Conservation (phyloP, 92 coral and sea anemone genomes). For the Parazoanthus swiftii region DNA sequence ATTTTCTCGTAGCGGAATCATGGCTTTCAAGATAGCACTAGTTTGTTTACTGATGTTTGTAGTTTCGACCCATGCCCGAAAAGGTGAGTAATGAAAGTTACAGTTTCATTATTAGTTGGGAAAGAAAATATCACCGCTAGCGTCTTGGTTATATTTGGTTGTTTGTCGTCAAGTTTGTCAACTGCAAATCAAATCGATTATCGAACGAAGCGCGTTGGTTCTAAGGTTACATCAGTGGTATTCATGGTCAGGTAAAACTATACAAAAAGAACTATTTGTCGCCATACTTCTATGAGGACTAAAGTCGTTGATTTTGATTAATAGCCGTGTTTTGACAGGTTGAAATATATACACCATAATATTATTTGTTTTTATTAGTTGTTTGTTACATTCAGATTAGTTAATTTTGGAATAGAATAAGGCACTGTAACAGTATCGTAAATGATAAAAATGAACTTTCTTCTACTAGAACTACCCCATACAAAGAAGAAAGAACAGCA, state of each 20-base stretch:
- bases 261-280: not conserved
- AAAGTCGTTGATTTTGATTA: too few species aligned
- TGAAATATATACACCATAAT: constrained; percentile 1
- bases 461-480: too few species aligned
- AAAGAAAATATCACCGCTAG: not conserved
- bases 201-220: not conserved
- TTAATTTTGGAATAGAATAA: not conserved
- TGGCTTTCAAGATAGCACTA: constrained; percentile 25
- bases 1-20: constrained; percentile 1
- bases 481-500: too few species aligned
- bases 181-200: not conserved
- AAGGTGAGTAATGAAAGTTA: not conserved
- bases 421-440: not conserved
- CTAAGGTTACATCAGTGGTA: not conserved
- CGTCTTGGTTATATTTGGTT: not conserved
- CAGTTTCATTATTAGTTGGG: not conserved
- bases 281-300: not conserved
- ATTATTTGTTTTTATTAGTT: not conserved
- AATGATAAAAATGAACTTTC: not conserved
- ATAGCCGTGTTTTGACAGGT: not conserved
- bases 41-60: constrained; percentile 17
- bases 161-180: not conserved
- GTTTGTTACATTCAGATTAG: not conserved
- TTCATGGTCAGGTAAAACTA: not conserved
- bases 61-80: constrained; percentile 30